Conservation (phyloP, 2,888 invertebrate genomes). For the Dastarcus helophoroides region DNA sequence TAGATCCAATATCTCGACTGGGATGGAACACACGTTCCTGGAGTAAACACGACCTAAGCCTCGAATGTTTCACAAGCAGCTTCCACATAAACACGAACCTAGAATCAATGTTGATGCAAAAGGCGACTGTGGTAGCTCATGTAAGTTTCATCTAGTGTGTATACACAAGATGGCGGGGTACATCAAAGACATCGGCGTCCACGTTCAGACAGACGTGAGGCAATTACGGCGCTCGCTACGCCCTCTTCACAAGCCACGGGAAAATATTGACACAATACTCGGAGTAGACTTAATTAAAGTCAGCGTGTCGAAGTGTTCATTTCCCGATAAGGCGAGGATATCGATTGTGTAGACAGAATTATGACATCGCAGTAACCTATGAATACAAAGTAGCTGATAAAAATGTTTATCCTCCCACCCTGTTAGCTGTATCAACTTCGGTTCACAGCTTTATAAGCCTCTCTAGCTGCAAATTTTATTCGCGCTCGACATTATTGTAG, state of each 20-base stretch:
- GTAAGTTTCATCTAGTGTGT: slow-evolving; percentile 37
- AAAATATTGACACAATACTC: slow-evolving; percentile 22
- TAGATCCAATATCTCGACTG: slow-evolving; percentile 2
- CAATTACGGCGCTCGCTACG: slow-evolving; percentile 30
- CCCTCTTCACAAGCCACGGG: slow-evolving; percentile 9
- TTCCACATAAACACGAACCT: slow-evolving; percentile 17
- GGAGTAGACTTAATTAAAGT: slow-evolving; percentile 24
- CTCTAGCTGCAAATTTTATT: slow-evolving; percentile 29
- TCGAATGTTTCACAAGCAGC: slow-evolving; percentile 17
- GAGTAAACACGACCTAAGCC: slow-evolving; percentile 15
- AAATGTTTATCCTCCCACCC: slow-evolving; percentile 30
- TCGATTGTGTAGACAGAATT: slow-evolving; percentile 36
- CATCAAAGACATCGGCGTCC: slow-evolving; percentile 34
- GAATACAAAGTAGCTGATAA: slow-evolving; percentile 40
- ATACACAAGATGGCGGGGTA: slow-evolving; percentile 34
- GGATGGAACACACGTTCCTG: slow-evolving; percentile 17
- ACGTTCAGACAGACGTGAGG: slow-evolving; percentile 30
- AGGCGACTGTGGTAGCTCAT: slow-evolving; percentile 31
- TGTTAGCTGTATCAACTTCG: slow-evolving; percentile 19
- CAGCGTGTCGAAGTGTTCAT: slow-evolving; percentile 34
- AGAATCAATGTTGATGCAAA: slow-evolving; percentile 28
- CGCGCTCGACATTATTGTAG: slow-evolving; percentile 25
- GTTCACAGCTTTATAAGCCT: slow-evolving; percentile 28
- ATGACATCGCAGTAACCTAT: slow-evolving; percentile 36
- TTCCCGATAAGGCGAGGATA: slow-evolving; percentile 31